These are phyloP conservation scores for Quiscalus mexicanus DNA, from an alignment of 2,113 vertebrate genomes.

Conservation along the genomic window DNA sequence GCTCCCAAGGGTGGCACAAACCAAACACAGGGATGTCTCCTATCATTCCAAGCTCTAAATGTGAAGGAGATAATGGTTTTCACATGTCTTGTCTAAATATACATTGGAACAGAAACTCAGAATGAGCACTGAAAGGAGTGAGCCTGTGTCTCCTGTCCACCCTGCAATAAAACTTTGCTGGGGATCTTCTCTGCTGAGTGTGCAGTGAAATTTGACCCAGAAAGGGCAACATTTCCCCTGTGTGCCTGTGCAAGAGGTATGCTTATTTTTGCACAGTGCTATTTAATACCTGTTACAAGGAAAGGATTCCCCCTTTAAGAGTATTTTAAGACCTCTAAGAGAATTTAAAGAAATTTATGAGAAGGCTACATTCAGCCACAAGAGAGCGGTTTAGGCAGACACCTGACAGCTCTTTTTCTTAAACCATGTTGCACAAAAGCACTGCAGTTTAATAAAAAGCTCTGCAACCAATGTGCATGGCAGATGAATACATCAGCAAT, in stretches of 20 bases:
- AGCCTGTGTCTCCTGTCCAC: background rate
- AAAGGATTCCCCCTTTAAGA: constrained; percentile 25
- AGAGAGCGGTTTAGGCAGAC: background rate
- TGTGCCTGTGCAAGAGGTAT: background rate
- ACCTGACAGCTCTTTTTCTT: background rate
- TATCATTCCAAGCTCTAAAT: background rate
- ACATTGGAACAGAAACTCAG: background rate
- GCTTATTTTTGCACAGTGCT: background rate
- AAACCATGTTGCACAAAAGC: background rate
- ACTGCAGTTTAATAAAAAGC: constrained; percentile 22
- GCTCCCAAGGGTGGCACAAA: constrained; percentile 21
- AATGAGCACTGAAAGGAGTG: background rate
- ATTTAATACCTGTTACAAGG: constrained; percentile 29
- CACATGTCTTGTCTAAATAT: background rate
- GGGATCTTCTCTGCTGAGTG: background rate
- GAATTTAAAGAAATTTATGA: background rate
- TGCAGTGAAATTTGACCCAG: background rate
- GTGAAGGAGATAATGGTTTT: background rate
- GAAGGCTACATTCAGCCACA: background rate
- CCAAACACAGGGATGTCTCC: background rate
- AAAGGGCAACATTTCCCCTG: background rate
- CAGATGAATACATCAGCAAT: background rate
- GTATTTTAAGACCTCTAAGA: constrained; percentile 21
- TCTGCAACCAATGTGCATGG: background rate
- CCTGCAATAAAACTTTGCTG: background rate